phyloP scores from a whole-genome alignment of 2,888 invertebrate species.

The Macrosiphum euphorbiae region DNA sequence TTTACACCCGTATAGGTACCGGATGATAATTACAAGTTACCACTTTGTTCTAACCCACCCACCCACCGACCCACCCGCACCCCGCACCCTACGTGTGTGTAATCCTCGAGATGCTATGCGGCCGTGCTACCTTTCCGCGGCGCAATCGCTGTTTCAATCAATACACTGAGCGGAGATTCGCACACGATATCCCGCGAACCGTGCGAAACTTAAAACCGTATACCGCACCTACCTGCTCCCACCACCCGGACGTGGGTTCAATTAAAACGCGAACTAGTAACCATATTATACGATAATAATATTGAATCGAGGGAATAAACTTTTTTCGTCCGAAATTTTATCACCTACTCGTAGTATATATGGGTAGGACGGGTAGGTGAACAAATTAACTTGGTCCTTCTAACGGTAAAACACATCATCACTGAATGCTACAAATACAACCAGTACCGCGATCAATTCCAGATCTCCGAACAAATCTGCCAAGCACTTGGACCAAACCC shows the following conservation, averaged over 20 bases:
- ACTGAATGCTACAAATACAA: too few species aligned
- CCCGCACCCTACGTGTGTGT: neutral
- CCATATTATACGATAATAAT: too few species aligned
- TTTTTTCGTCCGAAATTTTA: too few species aligned
- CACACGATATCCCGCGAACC: neutral
- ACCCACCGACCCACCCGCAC: neutral
- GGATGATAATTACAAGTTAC: slow-evolving; percentile 40
- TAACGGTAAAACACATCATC: too few species aligned
- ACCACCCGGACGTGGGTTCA: neutral
- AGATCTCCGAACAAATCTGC: too few species aligned
- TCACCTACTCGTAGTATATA: too few species aligned
- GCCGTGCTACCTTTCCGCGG: neutral
- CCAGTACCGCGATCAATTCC: too few species aligned
- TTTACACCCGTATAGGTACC: neutral
- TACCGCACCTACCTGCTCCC: neutral
- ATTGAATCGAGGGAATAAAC: too few species aligned
- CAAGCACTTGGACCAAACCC: too few species aligned
- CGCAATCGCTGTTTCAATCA: slow-evolving; percentile 28
- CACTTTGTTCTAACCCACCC: neutral
- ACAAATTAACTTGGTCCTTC: too few species aligned
- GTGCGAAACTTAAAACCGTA: neutral
- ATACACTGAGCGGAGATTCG: slow-evolving; percentile 1
- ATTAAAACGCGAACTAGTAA: neutral
- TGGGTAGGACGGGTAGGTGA: too few species aligned
- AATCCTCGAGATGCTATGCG: slow-evolving; percentile 12